Percentiles rank a stretch among this genome's conserved stretches.
phyloP scores from a whole-genome alignment of 2,113 vertebrate species.

The Etheostoma spectabile region DNA sequence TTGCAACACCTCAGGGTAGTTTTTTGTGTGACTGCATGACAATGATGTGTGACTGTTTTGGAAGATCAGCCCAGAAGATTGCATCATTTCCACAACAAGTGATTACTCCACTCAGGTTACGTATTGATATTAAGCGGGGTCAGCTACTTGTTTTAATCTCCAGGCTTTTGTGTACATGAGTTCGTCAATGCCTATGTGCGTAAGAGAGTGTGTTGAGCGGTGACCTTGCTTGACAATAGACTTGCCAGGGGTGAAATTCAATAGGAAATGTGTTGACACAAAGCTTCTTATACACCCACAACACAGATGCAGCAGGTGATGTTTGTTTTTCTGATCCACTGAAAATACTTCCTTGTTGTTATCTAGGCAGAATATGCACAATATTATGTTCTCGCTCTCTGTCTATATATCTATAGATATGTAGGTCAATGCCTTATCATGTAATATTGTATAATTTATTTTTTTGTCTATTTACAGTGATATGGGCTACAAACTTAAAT shows the following conservation, averaged over 20 bases:
- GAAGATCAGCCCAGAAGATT: constrained; percentile 61
- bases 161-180: constrained; percentile 16
- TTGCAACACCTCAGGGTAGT: neutral
- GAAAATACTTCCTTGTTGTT: constrained; percentile 12
- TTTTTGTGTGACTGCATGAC: constrained; percentile 11
- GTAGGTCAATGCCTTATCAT: too few relatives aligned
- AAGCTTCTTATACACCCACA: constrained; percentile 6
- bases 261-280: constrained; percentile 9
- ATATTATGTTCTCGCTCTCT: too few relatives aligned
- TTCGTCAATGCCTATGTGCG: constrained; percentile 3
- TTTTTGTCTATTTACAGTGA: too few relatives aligned
- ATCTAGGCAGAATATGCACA: neutral
- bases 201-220: neutral
- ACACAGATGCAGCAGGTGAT: constrained; percentile 21
- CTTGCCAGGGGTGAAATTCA: neutral
- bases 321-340: constrained; percentile 10
- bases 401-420: too few relatives aligned
- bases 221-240: constrained; percentile 41
- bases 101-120: constrained; percentile 56
- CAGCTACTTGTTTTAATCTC: constrained; percentile 50
- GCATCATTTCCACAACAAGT: constrained; percentile 73
- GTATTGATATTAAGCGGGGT: constrained; percentile 36
- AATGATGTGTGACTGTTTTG: constrained; percentile 56
- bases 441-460: too few relatives aligned
- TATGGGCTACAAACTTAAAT: too few relatives aligned